Evolutionary conservation across 2,113 vertebrate species (phyloP).

Genomic region (Electrona antarctica): DNA sequence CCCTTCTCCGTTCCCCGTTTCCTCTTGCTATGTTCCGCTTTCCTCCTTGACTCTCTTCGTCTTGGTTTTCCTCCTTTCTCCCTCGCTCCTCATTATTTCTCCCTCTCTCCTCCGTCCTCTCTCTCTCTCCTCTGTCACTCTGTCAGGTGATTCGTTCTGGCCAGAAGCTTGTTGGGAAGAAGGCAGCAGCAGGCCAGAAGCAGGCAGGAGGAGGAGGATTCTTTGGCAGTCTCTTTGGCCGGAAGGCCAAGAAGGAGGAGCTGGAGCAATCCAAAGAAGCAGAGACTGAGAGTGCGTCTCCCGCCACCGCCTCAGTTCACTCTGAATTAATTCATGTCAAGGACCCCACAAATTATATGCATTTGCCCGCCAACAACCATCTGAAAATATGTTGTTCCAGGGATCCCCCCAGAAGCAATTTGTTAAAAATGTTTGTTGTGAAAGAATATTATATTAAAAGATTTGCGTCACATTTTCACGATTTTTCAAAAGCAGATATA

Average conservation of each 20-base stretch:
- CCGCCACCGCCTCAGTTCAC: not conserved
- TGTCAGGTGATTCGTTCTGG: constrained; percentile 89
- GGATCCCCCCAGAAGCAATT: too few species aligned
- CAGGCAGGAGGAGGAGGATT: constrained; percentile 86
- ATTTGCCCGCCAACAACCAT: too few species aligned
- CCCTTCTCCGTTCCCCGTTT: not conserved
- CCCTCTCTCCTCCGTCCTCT: not conserved
- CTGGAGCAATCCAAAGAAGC: constrained; percentile 79
- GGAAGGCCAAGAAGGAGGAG: constrained; percentile 85
- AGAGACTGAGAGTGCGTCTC: constrained; percentile 82
- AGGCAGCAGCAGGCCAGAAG: constrained; percentile 77
- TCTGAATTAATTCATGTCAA: not conserved
- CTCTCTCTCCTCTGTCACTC: constrained; percentile 1
- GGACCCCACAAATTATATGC: not conserved
- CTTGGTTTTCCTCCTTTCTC: not conserved
- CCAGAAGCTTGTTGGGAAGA: constrained; percentile 88
- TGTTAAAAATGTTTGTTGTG: too few species aligned
- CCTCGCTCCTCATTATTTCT: not conserved
- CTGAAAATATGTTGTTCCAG: too few species aligned
- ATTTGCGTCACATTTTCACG: too few species aligned
- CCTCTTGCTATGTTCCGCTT: not conserved
- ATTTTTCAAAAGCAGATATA: too few species aligned
- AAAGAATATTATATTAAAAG: too few species aligned
- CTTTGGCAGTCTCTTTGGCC: constrained; percentile 88
- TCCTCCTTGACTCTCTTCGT: not conserved